phyloP scores from a whole-genome alignment of 2,113 vertebrate genomes.

The Pycnonotus jocosus region DNA sequence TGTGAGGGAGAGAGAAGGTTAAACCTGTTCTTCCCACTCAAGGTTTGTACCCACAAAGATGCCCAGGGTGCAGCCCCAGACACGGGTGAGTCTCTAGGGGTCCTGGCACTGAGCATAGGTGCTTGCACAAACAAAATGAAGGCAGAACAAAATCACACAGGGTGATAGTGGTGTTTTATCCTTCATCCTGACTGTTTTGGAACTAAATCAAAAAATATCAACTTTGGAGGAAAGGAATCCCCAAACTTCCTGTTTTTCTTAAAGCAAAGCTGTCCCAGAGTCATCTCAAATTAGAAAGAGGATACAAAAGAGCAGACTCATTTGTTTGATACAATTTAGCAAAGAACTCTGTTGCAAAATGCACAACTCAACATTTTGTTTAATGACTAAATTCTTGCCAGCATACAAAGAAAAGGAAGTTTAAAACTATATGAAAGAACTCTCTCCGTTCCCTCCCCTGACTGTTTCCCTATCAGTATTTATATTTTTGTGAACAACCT shows the following conservation, averaged over 20 bases:
- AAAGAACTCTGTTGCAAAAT: neutral
- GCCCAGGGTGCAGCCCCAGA: neutral
- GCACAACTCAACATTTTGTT: slow-evolving; percentile 9
- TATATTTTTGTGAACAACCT: neutral
- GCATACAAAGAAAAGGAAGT: neutral
- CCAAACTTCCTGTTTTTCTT: slow-evolving; percentile 17
- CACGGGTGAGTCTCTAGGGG: rapidly evolving
- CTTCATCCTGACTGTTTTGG: neutral
- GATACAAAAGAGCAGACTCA: slow-evolving; percentile 6
- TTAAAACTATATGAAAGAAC: neutral
- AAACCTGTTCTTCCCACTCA: neutral
- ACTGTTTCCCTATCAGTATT: neutral
- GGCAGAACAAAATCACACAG: neutral
- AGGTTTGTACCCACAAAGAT: neutral
- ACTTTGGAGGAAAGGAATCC: slow-evolving; percentile 15
- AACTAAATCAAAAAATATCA: neutral
- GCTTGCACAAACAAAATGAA: neutral
- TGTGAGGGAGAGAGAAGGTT: neutral
- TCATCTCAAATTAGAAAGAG: slow-evolving; percentile 49
- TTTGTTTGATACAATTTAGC: slow-evolving; percentile 1
- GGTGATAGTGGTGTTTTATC: neutral
- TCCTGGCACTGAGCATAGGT: neutral
- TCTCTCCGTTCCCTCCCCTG: neutral
- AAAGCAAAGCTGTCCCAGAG: neutral
- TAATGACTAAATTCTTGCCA: neutral